Base-by-base conservation (phyloP, 2,113 vertebrate genomes). In the Pedetes capensis region DNA sequence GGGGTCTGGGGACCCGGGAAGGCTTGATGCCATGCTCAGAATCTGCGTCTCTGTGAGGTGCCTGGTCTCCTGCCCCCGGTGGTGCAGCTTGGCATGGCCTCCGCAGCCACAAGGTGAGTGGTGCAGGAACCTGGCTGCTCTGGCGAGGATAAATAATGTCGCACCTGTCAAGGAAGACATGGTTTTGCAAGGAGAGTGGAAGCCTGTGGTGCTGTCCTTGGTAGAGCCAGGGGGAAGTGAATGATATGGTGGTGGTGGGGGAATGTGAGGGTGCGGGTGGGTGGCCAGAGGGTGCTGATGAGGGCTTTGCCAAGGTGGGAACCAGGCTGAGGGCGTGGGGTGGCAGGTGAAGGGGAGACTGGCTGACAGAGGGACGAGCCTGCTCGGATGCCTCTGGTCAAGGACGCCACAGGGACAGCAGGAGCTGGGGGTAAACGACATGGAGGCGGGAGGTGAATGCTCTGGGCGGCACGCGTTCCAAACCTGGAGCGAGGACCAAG, bases 31-130 rank as follows among this genome's bases (percentile, higher is more conserved):
- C 0, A 25, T 0, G 29, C 13, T 20, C 53, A 20, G 1, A 39
- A 3, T 7, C 39, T 1, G 2, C 8, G 61, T 72, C 82, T 64
- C 6, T 0, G 0, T 0, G 11, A 6, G 0, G 5, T 0, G 25
- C n/a, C 71, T n/a, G 20, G 68, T 55, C 91, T 72, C 25, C 68
- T 25, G 63, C 22, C 81, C 37, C 74, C 4, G 17, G 37, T 10
- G 79, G 72, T 16, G 0, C 0, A 8, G 34, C 39, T 23, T 0
- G 2, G 83, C 22, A 37, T 16, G 9, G 1, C 20, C 9, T 23
- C 63, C 12, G 25, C 3, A 0, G 1, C 9, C n/a, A 6, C 0
- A n/a, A n/a, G n/a, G n/a, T n/a, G n/a, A n/a, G n/a, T n/a, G n/a
- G n/a, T n/a, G n/a, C n/a, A n/a, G n/a, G n/a, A n/a, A n/a, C n/a